These are phyloP conservation scores for Oscheius sp. DNA, from an alignment of 2,888 invertebrate genomes.

Conservation along the genomic window DNA sequence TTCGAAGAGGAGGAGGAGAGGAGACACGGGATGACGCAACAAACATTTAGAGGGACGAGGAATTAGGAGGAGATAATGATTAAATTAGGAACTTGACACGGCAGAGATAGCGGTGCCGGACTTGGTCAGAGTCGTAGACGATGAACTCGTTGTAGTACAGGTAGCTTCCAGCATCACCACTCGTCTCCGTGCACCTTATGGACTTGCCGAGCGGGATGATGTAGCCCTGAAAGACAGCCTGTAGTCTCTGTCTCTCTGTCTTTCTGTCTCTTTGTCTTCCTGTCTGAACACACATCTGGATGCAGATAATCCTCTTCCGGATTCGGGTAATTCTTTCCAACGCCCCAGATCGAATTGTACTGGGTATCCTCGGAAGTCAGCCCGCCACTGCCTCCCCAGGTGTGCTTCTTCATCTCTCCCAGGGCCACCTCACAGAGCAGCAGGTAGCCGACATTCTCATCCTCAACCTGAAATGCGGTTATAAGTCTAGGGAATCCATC, in stretches of 20 bases:
- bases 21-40: too few relatives aligned
- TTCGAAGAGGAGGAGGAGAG: too few relatives aligned
- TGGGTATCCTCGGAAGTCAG: background rate
- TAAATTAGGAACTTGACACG: conserved; percentile 19
- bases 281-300: background rate
- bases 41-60: too few relatives aligned
- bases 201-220: conserved; percentile 18
- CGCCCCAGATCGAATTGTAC: conserved; percentile 17
- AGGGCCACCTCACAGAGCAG: conserved; percentile 90
- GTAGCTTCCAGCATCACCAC: background rate
- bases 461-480: conserved; percentile 28
- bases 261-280: too few relatives aligned
- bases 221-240: conserved; percentile 16
- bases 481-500: too few relatives aligned
- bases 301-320: conserved; percentile 5
- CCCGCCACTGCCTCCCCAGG: conserved; percentile 7
- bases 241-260: too few relatives aligned
- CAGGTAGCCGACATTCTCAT: conserved; percentile 81
- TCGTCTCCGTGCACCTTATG: background rate
- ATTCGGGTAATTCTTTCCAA: conserved; percentile 26
- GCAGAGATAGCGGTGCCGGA: conserved; percentile 28
- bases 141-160: conserved; percentile 39
- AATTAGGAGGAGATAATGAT: background rate
- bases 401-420: conserved; percentile 83
- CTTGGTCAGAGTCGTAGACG: conserved; percentile 37